phyloP scores from a whole-genome alignment of 2,888 invertebrate genomes.

The Conistra vaccinii region DNA sequence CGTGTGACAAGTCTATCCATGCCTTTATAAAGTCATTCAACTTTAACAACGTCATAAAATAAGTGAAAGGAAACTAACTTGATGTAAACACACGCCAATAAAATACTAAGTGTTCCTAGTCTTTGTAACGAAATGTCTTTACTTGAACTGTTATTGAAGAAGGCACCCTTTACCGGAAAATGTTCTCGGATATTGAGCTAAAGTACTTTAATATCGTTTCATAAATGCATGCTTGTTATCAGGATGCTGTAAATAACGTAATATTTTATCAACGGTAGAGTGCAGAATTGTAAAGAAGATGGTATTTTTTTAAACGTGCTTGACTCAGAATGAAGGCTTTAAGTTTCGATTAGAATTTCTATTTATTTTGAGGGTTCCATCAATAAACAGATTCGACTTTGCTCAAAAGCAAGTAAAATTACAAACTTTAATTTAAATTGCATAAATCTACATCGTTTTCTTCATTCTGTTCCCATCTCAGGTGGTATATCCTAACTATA shows the following conservation, averaged over 20 bases:
- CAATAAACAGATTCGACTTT: not conserved
- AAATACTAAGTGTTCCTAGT: slow-evolving; percentile 59
- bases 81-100: slow-evolving; percentile 67
- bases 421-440: not conserved
- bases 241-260: slow-evolving; percentile 10
- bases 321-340: not conserved
- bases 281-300: not conserved
- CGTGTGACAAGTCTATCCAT: slow-evolving; percentile 6
- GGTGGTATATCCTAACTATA: no score
- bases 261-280: not conserved
- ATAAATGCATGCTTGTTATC: slow-evolving; percentile 46
- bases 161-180: slow-evolving; percentile 31
- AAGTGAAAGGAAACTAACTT: slow-evolving; percentile 70
- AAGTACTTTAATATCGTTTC: slow-evolving; percentile 49
- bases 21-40: slow-evolving; percentile 77
- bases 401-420: not conserved
- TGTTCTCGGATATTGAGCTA: slow-evolving; percentile 39
- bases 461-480: not conserved
- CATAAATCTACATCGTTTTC: not conserved
- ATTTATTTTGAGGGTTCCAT: not conserved
- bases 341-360: not conserved
- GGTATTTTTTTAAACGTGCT: not conserved
- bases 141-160: slow-evolving; percentile 40
- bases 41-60: slow-evolving; percentile 77
- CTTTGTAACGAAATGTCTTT: slow-evolving; percentile 42